Conservation (phyloP, 2,113 vertebrate species). For the Sciurus niger region DNA sequence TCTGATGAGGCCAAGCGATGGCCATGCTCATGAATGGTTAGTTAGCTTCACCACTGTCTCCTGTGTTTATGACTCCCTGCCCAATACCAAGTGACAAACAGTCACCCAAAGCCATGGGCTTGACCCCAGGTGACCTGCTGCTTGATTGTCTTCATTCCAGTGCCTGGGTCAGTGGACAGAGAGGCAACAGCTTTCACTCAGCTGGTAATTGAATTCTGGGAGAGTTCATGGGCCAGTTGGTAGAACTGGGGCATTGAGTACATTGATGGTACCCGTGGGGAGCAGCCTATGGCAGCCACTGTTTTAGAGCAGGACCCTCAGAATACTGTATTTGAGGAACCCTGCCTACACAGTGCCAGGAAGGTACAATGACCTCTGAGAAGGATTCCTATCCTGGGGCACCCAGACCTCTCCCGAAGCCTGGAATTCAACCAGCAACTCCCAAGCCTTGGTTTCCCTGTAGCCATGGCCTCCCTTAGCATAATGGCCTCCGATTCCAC, state of each 20-base stretch:
- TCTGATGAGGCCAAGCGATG: conserved; percentile 42
- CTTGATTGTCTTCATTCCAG: conserved; percentile 78
- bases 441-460: neutral
- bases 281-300: conserved; percentile 25
- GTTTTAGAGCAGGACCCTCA: conserved; percentile 60
- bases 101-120: conserved; percentile 75
- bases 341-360: neutral
- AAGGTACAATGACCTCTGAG: neutral
- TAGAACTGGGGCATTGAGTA: conserved; percentile 38
- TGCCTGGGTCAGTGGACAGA: conserved; percentile 75
- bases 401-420: neutral
- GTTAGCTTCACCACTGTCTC: conserved; percentile 81
- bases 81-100: conserved; percentile 85
- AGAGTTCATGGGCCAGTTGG: conserved; percentile 64
- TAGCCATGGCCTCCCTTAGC: neutral
- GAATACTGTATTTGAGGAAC: neutral
- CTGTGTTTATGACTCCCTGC: conserved; percentile 84
- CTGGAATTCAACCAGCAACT: neutral
- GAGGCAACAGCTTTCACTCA: conserved; percentile 69
- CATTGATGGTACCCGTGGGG: neutral
- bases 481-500: too few species aligned
- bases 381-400: conserved; percentile 17
- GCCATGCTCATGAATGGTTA: conserved; percentile 73
- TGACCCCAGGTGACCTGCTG: conserved; percentile 82
- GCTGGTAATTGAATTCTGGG: conserved; percentile 85